Percentiles rank a stretch among this genome's conserved stretches.
Evolutionary conservation across 2,888 invertebrate genomes (phyloP).

Genomic region (Pseudolycoriella hygida): DNA sequence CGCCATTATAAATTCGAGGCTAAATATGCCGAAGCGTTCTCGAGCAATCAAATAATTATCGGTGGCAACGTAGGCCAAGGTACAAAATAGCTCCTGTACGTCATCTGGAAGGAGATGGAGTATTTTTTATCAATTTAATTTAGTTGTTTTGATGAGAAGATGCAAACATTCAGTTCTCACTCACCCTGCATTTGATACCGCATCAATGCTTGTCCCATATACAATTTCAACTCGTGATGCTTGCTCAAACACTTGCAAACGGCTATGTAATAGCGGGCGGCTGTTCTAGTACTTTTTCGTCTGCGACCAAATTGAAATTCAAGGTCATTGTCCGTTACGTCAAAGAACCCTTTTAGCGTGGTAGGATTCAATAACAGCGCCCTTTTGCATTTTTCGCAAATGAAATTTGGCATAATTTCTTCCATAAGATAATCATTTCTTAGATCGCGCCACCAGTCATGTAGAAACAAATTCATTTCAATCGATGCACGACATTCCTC

Average conservation of each 20-base stretch:
- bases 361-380: background rate
- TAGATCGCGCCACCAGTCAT: background rate
- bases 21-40: background rate
- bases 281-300: background rate
- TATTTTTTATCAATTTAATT: too few species aligned
- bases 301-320: background rate
- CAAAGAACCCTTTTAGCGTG: background rate
- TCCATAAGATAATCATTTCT: background rate
- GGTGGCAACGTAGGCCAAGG: background rate
- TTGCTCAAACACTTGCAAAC: background rate
- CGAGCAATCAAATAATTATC: background rate
- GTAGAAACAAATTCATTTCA: background rate
- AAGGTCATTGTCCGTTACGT: background rate
- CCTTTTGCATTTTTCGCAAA: background rate
- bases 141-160: too few species aligned
- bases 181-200: background rate
- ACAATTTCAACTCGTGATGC: background rate
- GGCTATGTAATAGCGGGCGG: background rate
- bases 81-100: background rate
- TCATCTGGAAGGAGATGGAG: background rate
- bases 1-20: constrained; percentile 1
- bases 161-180: background rate
- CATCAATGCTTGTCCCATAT: background rate
- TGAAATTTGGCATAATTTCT: background rate
- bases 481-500: background rate